These are phyloP conservation scores for Eucidaris tribuloides DNA, from an alignment of 35 echinoderm and acorn worm species.

Conservation along the genomic window DNA sequence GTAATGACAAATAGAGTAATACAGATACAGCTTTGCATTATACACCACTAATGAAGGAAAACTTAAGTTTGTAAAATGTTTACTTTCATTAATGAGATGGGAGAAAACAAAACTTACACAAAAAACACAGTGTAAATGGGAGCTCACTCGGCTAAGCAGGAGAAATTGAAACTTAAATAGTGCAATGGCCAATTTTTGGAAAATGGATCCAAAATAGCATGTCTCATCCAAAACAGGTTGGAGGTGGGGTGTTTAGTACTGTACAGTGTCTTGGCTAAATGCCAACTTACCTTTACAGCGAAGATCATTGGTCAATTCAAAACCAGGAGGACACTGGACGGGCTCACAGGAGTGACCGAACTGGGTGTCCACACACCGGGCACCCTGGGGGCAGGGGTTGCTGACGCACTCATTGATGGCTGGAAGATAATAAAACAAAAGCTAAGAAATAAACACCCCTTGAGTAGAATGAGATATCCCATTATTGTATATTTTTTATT, in stretches of 20 bases:
- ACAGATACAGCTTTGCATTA: too few species aligned
- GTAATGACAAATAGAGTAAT: too few species aligned
- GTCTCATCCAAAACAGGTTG: background rate
- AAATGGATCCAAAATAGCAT: background rate
- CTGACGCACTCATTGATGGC: background rate
- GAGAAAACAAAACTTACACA: too few species aligned
- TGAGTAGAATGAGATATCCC: background rate
- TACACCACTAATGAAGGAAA: too few species aligned
- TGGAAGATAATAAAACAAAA: background rate
- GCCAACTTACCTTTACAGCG: background rate
- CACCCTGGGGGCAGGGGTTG: background rate
- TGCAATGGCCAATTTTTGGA: background rate
- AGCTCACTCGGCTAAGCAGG: too few species aligned
- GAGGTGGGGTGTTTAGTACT: background rate
- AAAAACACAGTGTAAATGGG: too few species aligned
- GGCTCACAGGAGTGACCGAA: constrained; percentile 13
- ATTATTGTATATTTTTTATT: background rate
- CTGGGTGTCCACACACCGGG: background rate
- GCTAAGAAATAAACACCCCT: background rate
- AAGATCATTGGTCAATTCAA: background rate
- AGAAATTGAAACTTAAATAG: too few species aligned
- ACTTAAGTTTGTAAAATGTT: too few species aligned
- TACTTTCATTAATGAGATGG: too few species aligned
- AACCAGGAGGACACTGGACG: background rate
- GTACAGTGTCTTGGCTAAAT: background rate